Conservation (phyloP, 2,113 vertebrate genomes). For the Blennius ocellaris region DNA sequence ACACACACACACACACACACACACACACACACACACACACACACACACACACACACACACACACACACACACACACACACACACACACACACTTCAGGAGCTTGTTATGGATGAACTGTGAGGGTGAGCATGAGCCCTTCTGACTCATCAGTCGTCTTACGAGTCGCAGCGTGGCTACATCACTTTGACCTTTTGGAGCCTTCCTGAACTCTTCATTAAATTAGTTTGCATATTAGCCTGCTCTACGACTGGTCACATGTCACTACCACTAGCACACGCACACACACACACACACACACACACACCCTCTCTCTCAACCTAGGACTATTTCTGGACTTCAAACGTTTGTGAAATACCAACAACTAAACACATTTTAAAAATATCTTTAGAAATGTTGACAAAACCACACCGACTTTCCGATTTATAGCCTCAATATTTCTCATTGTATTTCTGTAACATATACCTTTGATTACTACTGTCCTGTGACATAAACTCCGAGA, state of each 20-base stretch:
- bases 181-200: slow-evolving; percentile 38
- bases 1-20: slow-evolving; percentile 34
- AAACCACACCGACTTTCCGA: too few species aligned
- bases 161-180: slow-evolving; percentile 25
- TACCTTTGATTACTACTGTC: too few species aligned
- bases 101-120: slow-evolving; percentile 49
- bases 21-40: slow-evolving; percentile 19
- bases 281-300: too few species aligned
- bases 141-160: slow-evolving; percentile 30
- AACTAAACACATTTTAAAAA: too few species aligned
- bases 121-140: slow-evolving; percentile 9
- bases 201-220: slow-evolving; percentile 26
- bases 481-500: too few species aligned
- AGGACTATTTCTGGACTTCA: too few species aligned
- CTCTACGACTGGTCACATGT: slow-evolving; percentile 7
- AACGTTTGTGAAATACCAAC: too few species aligned
- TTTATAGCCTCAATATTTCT: too few species aligned
- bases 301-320: too few species aligned
- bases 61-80: slow-evolving; percentile 27
- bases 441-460: too few species aligned
- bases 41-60: slow-evolving; percentile 22
- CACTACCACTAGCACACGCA: slow-evolving; percentile 4
- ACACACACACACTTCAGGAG: slow-evolving; percentile 40
- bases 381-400: too few species aligned
- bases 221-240: slow-evolving; percentile 42